Evolutionary conservation across 2,797 vertebrate genomes (phyloP).

Genomic region (Pygocentrus nattereri): DNA sequence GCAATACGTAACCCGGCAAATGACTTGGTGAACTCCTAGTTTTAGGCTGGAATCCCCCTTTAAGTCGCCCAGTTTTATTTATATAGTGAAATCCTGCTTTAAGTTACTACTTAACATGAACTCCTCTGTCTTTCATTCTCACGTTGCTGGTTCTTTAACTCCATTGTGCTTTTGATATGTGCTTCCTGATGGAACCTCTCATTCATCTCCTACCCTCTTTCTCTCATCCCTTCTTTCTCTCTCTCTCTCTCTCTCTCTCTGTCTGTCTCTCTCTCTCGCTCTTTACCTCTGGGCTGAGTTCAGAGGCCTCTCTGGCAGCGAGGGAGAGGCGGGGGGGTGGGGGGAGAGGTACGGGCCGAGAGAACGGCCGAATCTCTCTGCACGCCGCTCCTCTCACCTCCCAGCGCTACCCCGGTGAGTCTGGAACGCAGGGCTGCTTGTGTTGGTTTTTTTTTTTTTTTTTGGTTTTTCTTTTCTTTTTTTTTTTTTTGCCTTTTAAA

Average conservation of each 20-base stretch:
- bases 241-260: slow-evolving; percentile 68
- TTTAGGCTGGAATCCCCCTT: not conserved
- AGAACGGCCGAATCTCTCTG: slow-evolving; percentile 85
- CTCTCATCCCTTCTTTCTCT: slow-evolving; percentile 54
- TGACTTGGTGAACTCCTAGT: too few relatives aligned
- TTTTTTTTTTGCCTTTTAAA: not conserved
- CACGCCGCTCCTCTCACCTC: slow-evolving; percentile 86
- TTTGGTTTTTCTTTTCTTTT: too few relatives aligned
- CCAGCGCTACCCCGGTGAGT: slow-evolving; percentile 87
- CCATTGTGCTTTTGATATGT: slow-evolving; percentile 75
- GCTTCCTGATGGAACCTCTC: slow-evolving; percentile 76
- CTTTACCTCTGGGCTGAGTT: slow-evolving; percentile 78
- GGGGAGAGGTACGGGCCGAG: slow-evolving; percentile 83
- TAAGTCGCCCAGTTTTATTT: not conserved
- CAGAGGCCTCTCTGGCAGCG: slow-evolving; percentile 85
- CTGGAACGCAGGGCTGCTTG: slow-evolving; percentile 73
- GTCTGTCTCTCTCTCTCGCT: slow-evolving; percentile 67
- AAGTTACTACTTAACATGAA: not conserved
- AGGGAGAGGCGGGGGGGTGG: slow-evolving; percentile 85
- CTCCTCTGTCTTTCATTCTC: slow-evolving; percentile 20
- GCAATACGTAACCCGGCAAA: not conserved
- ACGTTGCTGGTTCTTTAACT: slow-evolving; percentile 71
- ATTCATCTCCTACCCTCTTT: slow-evolving; percentile 71
- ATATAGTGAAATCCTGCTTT: not conserved
- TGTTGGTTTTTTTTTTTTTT: slow-evolving; percentile 46